These are phyloP conservation scores for Endomychus coccineus DNA, from an alignment of 2,888 invertebrate species.

Conservation along the genomic window DNA sequence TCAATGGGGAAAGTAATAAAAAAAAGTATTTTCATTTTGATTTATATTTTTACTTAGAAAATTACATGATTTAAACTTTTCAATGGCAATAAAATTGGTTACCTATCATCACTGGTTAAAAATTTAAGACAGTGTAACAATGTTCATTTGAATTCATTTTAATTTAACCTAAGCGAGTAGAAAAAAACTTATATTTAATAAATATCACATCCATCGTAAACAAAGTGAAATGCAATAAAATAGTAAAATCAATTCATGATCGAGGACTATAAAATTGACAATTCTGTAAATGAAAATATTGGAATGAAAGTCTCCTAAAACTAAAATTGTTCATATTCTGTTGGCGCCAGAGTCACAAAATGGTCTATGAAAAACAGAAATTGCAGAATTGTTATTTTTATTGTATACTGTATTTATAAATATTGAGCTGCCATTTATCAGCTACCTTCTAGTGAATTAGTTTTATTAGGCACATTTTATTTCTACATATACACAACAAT, in stretches of 20 bases:
- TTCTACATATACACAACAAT: conserved; percentile 11
- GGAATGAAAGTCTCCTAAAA: conserved; percentile 9
- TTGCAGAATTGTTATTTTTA: conserved; percentile 6
- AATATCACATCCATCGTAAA: conserved; percentile 12
- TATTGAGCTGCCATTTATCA: conserved; percentile 11
- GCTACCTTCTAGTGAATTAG: conserved; percentile 7
- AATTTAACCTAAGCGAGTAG: conserved; percentile 4
- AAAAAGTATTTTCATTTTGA: too few relatives aligned
- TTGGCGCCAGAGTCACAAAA: too few relatives aligned
- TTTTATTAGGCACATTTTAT: conserved; percentile 15
- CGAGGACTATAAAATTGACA: conserved; percentile 15
- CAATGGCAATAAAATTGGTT: conserved; percentile 28
- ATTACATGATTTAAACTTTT: conserved; percentile 26
- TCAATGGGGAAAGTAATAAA: too few relatives aligned
- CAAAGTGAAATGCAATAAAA: conserved; percentile 3
- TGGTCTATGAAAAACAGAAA: conserved; percentile 1
- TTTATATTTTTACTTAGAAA: conserved; percentile 25
- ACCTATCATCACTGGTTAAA: conserved; percentile 24
- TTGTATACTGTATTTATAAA: conserved; percentile 11
- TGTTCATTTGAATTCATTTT: conserved; percentile 3
- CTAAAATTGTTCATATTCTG: too few relatives aligned
- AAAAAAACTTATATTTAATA: conserved; percentile 10
- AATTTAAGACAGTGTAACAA: conserved; percentile 18
- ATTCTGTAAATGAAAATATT: conserved; percentile 4
- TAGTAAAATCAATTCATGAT: conserved; percentile 7